A percentile compares a stretch with the other conserved stretches of the same genome.
Conservation (phyloP, 30 jellyfish, hydroid and myxozoan species). For the Aurelia sp. region DNA sequence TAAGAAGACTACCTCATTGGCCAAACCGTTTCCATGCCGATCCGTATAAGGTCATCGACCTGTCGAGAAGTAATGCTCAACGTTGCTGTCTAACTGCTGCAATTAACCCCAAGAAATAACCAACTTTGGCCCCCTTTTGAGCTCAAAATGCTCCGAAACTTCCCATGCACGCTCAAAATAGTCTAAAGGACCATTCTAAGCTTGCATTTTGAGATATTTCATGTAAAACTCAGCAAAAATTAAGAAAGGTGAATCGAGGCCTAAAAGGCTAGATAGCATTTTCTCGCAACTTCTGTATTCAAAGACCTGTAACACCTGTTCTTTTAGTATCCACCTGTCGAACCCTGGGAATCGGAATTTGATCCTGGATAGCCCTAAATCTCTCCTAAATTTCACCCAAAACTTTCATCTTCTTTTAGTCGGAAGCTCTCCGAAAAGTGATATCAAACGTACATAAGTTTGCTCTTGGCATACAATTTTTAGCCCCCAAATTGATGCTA, state of each 20-base stretch:
- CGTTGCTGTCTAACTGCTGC: slow-evolving; percentile 9
- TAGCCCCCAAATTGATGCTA: too few relatives aligned
- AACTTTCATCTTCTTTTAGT: neutral
- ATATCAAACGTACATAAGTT: too few relatives aligned
- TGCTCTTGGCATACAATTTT: too few relatives aligned
- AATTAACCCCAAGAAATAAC: neutral
- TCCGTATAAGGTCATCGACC: slow-evolving; percentile 84
- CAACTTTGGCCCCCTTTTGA: neutral
- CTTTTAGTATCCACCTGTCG: slow-evolving; percentile 42
- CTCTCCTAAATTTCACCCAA: neutral
- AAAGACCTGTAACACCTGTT: slow-evolving; percentile 67
- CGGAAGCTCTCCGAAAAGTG: too few relatives aligned
- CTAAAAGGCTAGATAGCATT: too few relatives aligned
- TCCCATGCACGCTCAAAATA: too few relatives aligned
- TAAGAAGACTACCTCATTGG: slow-evolving; percentile 74
- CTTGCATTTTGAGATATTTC: too few relatives aligned
- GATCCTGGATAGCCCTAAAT: neutral
- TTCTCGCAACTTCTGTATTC: slow-evolving; percentile 29
- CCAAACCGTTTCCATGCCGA: slow-evolving; percentile 81
- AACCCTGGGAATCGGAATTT: slow-evolving; percentile 32
- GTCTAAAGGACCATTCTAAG: too few relatives aligned
- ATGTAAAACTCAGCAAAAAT: too few relatives aligned
- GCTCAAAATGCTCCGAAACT: too few relatives aligned
- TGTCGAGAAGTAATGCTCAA: slow-evolving; percentile 49
- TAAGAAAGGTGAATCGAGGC: too few relatives aligned